Evolutionary conservation across 2,113 vertebrate species (phyloP).

Genomic region (Casuarius casuarius): DNA sequence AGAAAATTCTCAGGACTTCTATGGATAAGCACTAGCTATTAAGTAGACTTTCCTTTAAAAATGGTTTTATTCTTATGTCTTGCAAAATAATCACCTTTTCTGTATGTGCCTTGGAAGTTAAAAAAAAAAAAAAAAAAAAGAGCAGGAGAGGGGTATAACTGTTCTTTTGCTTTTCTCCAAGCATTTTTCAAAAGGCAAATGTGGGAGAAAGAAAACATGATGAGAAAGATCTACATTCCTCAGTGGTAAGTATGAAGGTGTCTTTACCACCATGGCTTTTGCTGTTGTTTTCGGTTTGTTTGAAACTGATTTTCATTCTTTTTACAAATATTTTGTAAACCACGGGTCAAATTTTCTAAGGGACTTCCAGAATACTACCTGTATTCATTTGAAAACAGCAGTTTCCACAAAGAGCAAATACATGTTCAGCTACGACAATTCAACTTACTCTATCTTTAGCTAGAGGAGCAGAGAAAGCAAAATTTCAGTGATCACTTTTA

Average conservation of each 20-base stretch:
- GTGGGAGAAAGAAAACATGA: background rate
- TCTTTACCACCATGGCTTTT: background rate
- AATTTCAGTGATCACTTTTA: background rate
- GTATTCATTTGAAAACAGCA: background rate
- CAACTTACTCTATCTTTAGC: background rate
- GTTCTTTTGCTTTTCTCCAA: background rate
- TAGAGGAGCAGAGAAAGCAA: background rate
- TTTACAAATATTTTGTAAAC: background rate
- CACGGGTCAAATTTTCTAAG: background rate
- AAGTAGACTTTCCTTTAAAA: background rate
- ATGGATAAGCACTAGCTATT: background rate
- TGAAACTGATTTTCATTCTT: background rate
- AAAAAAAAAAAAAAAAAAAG: background rate
- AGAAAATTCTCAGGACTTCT: background rate
- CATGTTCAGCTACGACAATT: background rate
- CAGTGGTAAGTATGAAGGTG: background rate
- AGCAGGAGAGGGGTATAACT: background rate
- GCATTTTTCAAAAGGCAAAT: background rate
- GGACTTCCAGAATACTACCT: background rate
- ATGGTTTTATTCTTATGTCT: background rate
- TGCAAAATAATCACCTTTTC: background rate
- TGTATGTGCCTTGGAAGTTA: background rate
- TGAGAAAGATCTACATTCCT: background rate
- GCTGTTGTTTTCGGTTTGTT: background rate
- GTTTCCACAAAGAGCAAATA: background rate